phyloP scores from a whole-genome alignment of 2,113 vertebrate species.

The Dicrurus megarhynchus region DNA sequence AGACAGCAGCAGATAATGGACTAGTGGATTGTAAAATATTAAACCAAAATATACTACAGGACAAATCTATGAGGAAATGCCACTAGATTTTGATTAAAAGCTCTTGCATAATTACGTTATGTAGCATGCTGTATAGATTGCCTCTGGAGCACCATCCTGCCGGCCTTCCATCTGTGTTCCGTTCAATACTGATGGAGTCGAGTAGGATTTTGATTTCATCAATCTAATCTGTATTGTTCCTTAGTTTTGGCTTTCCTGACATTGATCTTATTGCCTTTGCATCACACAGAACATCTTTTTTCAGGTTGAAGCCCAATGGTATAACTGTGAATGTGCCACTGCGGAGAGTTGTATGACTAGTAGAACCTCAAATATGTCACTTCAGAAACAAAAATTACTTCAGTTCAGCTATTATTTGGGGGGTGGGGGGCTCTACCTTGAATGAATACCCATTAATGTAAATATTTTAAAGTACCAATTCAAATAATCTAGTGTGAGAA shows the following conservation, averaged over 20 bases:
- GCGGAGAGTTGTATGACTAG: background rate
- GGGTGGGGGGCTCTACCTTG: background rate
- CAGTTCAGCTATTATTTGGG: background rate
- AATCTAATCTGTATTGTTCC: background rate
- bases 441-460: background rate
- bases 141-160: background rate
- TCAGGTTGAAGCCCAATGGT: background rate
- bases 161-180: background rate
- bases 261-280: background rate
- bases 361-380: background rate
- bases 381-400: background rate
- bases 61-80: conserved; percentile 17
- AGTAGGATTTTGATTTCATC: background rate
- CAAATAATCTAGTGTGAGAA: background rate
- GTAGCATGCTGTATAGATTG: background rate
- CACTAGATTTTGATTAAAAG: conserved; percentile 22
- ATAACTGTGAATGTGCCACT: background rate
- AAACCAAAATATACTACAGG: background rate
- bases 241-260: background rate
- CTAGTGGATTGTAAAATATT: background rate
- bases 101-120: background rate
- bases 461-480: background rate
- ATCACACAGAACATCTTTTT: background rate
- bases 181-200: background rate
- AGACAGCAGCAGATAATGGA: background rate